Conservation (phyloP, 1,140 invertebrate genomes). For the Periplaneta americana region DNA sequence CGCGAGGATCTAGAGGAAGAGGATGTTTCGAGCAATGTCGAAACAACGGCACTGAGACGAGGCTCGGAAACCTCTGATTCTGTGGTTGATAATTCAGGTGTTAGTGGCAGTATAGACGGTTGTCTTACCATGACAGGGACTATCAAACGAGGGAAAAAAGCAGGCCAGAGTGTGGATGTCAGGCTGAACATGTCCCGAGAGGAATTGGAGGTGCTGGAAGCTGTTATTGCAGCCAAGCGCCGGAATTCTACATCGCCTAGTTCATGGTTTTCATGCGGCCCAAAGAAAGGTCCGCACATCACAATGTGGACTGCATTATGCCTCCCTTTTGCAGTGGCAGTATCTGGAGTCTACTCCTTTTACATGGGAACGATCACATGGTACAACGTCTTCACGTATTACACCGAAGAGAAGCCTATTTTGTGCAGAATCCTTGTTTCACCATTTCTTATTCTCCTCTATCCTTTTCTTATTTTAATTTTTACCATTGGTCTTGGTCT, state of each 20-base stretch:
- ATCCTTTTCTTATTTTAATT: conserved; percentile 62
- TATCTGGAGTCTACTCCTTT: conserved; percentile 62
- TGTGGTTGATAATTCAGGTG: conserved; percentile 23
- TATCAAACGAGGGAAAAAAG: conserved; percentile 64
- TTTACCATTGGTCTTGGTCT: conserved; percentile 57
- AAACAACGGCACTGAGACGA: conserved; percentile 25
- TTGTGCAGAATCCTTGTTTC: conserved; percentile 53
- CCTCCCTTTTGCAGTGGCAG: conserved; percentile 55
- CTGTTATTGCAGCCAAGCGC: conserved; percentile 48
- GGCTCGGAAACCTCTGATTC: conserved; percentile 28
- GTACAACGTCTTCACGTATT: conserved; percentile 69
- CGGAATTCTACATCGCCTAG: background rate
- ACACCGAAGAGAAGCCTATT: conserved; percentile 60
- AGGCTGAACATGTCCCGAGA: conserved; percentile 62
- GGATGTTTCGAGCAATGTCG: conserved; percentile 16
- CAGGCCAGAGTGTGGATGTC: conserved; percentile 65
- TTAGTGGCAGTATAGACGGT: conserved; percentile 25
- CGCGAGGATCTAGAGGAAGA: conserved; percentile 13
- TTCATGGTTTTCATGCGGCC: conserved; percentile 13
- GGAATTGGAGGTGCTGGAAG: conserved; percentile 60
- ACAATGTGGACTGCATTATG: conserved; percentile 57
- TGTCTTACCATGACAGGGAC: conserved; percentile 61
- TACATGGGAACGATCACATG: conserved; percentile 70
- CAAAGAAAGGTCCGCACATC: conserved; percentile 55
- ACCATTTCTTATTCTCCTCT: conserved; percentile 61